Percentiles rank a stretch among this genome's conserved stretches.
Evolutionary conservation across 2,113 vertebrate species (phyloP).

Genomic region (Lampris incognitus): DNA sequence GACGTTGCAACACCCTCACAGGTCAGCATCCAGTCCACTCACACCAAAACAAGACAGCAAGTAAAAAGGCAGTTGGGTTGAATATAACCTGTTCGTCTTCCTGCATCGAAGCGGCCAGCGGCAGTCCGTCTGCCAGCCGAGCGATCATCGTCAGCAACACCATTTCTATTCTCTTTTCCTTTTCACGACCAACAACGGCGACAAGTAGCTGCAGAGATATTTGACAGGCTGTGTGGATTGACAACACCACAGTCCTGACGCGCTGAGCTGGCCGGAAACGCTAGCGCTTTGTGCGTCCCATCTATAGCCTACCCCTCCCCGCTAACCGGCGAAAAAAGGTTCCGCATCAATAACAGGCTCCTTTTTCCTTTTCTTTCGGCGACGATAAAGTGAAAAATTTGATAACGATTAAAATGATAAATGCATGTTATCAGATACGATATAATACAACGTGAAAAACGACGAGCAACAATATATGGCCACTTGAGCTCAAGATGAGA

Average conservation of each 20-base stretch:
- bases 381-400: too few species aligned
- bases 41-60: neutral
- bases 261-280: slow-evolving; percentile 87
- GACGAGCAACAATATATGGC: too few species aligned
- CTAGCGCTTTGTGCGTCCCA: slow-evolving; percentile 43
- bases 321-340: too few species aligned
- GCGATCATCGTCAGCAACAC: slow-evolving; percentile 98
- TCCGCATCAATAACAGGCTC: too few species aligned
- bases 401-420: too few species aligned
- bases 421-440: too few species aligned
- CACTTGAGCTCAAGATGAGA: too few species aligned
- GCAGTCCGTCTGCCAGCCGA: slow-evolving; percentile 94
- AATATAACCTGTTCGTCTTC: slow-evolving; percentile 93
- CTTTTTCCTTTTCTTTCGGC: too few species aligned
- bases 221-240: slow-evolving; percentile 51
- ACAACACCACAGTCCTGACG: slow-evolving; percentile 71
- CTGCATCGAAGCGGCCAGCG: slow-evolving; percentile 96
- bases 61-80: neutral
- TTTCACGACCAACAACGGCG: neutral
- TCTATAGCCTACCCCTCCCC: slow-evolving; percentile 20
- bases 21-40: neutral
- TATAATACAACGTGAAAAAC: too few species aligned
- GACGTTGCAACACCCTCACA: too few species aligned
- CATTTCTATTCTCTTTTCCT: slow-evolving; percentile 76
- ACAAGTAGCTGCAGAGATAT: slow-evolving; percentile 14